phyloP scores from a whole-genome alignment of 2,888 invertebrate species.

The Eristalis pertinax region DNA sequence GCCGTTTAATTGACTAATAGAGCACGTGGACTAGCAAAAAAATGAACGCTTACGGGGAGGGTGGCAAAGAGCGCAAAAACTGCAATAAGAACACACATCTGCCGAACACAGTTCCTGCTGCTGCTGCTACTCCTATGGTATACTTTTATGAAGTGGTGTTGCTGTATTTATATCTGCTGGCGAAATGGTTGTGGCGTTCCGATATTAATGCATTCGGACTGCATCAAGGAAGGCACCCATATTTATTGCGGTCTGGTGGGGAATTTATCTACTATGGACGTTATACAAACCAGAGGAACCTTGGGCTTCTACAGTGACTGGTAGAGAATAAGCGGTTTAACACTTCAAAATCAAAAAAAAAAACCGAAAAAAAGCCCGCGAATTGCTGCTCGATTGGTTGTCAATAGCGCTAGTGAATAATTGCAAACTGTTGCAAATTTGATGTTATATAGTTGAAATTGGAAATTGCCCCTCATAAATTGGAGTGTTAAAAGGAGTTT shows the following conservation, averaged over 20 bases:
- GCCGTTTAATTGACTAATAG: constrained; percentile 67
- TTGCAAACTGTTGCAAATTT: constrained; percentile 44
- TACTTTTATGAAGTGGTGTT: constrained; percentile 51
- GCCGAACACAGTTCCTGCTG: constrained; percentile 23
- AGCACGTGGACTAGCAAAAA: constrained; percentile 15
- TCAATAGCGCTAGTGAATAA: constrained; percentile 47
- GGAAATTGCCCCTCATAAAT: background rate
- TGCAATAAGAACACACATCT: constrained; percentile 32
- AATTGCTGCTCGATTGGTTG: constrained; percentile 40
- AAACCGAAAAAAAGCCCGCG: background rate
- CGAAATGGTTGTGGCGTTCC: constrained; percentile 14
- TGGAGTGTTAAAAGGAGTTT: background rate
- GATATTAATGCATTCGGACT: constrained; percentile 45
- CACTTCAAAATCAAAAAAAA: constrained; percentile 9
- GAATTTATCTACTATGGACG: background rate
- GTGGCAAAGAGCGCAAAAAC: constrained; percentile 3
- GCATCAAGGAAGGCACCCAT: constrained; percentile 44
- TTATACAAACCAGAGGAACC: background rate
- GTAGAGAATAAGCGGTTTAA: constrained; percentile 46
- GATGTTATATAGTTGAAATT: background rate
- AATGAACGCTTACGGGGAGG: background rate
- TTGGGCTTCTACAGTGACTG: background rate
- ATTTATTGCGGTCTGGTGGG: constrained; percentile 53
- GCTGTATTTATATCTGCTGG: constrained; percentile 30
- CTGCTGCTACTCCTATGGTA: background rate